These are phyloP conservation scores for Pasiphila rectangulata DNA, from an alignment of 2,888 invertebrate species.

Conservation along the genomic window DNA sequence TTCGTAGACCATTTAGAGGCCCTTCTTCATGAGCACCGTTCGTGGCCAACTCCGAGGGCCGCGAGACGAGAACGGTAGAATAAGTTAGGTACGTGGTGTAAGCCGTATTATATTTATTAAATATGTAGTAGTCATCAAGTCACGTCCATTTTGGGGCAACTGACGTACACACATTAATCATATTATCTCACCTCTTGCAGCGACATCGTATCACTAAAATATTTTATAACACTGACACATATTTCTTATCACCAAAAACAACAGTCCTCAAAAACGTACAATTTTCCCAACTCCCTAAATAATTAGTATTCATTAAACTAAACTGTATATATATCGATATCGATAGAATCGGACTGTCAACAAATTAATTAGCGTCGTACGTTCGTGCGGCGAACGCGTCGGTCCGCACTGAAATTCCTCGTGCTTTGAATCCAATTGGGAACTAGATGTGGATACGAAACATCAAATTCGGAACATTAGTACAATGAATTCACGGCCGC, in stretches of 20 bases:
- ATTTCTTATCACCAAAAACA: constrained; percentile 51
- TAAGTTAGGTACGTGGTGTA: too few relatives aligned
- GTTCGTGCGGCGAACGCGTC: constrained; percentile 22
- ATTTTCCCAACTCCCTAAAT: constrained; percentile 10
- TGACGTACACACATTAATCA: constrained; percentile 28
- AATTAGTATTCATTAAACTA: constrained; percentile 22
- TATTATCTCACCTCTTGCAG: constrained; percentile 65
- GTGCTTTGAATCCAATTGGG: constrained; percentile 36
- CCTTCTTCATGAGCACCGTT: too few relatives aligned
- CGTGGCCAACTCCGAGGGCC: too few relatives aligned
- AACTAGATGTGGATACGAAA: constrained; percentile 54
- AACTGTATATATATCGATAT: constrained; percentile 20
- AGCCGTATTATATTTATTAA: too few relatives aligned
- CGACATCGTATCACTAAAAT: constrained; percentile 61
- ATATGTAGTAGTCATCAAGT: not conserved
- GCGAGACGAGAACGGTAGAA: too few relatives aligned
- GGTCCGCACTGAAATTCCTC: constrained; percentile 27
- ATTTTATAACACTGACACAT: constrained; percentile 56
- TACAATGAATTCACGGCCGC: constrained; percentile 52
- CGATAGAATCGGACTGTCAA: constrained; percentile 20
- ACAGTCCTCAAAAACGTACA: too few relatives aligned
- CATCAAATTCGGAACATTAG: constrained; percentile 59
- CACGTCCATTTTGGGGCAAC: constrained; percentile 12
- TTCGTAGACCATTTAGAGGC: too few relatives aligned
- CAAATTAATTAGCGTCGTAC: constrained; percentile 10